Conservation (phyloP, 2,113 vertebrate species). For the Hippocampus zosterae region DNA sequence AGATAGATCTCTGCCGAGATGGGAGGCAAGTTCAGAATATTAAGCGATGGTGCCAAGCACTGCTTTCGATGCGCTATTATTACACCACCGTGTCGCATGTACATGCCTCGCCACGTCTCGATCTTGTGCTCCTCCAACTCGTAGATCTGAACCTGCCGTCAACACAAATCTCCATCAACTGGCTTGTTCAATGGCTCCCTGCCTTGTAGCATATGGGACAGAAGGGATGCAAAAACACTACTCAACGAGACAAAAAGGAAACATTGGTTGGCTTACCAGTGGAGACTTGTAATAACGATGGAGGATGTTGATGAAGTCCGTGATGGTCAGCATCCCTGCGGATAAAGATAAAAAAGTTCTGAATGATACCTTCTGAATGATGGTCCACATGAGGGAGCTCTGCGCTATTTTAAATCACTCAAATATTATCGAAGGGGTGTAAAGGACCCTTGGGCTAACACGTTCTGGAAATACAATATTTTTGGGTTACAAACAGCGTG, state of each 20-base stretch:
- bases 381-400: not conserved
- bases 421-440: too few species aligned
- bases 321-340: constrained; percentile 96
- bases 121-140: constrained; percentile 96
- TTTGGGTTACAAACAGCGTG: too few species aligned
- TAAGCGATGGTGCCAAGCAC: not conserved
- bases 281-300: constrained; percentile 94
- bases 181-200: not conserved
- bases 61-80: not conserved
- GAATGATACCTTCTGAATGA: not conserved
- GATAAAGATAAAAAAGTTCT: not conserved
- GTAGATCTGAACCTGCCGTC: constrained; percentile 89
- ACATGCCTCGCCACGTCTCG: constrained; percentile 91
- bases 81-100: not conserved
- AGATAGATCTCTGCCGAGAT: constrained; percentile 81
- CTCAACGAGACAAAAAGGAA: too few species aligned
- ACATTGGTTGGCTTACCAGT: constrained; percentile 75
- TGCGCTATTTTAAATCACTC: not conserved
- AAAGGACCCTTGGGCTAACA: too few species aligned
- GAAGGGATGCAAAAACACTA: not conserved
- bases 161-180: constrained; percentile 9
- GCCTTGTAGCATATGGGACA: not conserved
- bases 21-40: not conserved
- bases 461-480: too few species aligned
- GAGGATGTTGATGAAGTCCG: constrained; percentile 96